phyloP scores from a whole-genome alignment of 2,888 invertebrate genomes.

The Schizaphis graminum region DNA sequence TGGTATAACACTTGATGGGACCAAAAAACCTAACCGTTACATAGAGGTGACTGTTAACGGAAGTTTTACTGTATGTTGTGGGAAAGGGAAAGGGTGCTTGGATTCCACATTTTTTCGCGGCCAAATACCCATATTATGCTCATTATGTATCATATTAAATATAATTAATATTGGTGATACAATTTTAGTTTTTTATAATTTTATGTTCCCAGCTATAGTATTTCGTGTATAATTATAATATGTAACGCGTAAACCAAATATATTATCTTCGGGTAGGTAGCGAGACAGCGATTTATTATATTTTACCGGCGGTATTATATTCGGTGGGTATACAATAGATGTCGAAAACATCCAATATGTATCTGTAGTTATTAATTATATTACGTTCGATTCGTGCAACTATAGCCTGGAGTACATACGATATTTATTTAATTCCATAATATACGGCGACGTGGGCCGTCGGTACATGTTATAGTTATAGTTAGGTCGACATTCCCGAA shows the following conservation, averaged over 20 bases:
- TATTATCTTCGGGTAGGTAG: neutral
- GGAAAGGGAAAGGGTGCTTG: neutral
- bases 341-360: neutral
- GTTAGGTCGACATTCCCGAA: neutral
- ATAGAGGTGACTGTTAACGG: no score
- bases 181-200: neutral
- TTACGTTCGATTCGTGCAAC: neutral
- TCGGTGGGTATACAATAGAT: neutral
- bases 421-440: constrained; percentile 25
- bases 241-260: neutral
- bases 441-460: neutral
- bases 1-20: no score
- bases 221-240: neutral
- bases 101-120: neutral
- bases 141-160: neutral
- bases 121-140: neutral
- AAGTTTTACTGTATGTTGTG: no score
- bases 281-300: constrained; percentile 1
- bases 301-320: neutral
- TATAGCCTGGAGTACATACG: neutral
- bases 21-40: no score
- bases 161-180: neutral
- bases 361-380: constrained; percentile 3
- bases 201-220: neutral
- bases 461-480: neutral